Percentiles rank a stretch among this genome's conserved stretches.
Evolutionary conservation across 1,140 invertebrate species (phyloP).

Genomic region (Apis cerana): DNA sequence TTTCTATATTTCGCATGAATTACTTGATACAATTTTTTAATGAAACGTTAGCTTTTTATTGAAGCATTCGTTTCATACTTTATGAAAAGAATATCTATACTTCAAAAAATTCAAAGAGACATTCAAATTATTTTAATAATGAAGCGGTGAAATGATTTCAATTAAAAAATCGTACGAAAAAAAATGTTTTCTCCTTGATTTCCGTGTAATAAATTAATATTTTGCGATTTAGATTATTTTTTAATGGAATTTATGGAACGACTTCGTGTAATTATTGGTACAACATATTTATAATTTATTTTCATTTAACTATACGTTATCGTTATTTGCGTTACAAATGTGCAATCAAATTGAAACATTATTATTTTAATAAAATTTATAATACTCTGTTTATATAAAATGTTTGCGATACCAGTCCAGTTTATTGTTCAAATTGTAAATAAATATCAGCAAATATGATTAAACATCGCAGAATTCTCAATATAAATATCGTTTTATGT

Average conservation of each 20-base stretch:
- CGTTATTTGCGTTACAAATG: not conserved
- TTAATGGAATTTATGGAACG: not conserved
- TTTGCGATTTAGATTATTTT: not conserved
- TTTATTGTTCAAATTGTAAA: not conserved
- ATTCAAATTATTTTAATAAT: conserved; percentile 25
- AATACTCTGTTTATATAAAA: not conserved
- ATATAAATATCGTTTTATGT: not conserved
- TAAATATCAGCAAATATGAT: not conserved
- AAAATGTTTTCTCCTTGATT: not conserved
- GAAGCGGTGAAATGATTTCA: not conserved
- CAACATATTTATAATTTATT: not conserved
- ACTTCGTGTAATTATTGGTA: not conserved
- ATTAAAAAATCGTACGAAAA: not conserved
- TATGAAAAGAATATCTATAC: not conserved
- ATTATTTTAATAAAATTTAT: not conserved
- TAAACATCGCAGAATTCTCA: not conserved
- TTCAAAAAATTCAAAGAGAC: conserved; percentile 1
- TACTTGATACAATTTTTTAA: not conserved
- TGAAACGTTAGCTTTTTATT: not conserved
- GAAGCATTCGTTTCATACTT: not conserved
- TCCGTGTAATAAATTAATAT: conserved; percentile 2
- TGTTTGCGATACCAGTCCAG: not conserved
- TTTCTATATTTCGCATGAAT: not conserved
- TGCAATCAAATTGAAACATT: no score
- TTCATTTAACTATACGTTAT: not conserved